phyloP scores from a whole-genome alignment of 2,113 vertebrate species.

The Thamnaconus septentrionalis region DNA sequence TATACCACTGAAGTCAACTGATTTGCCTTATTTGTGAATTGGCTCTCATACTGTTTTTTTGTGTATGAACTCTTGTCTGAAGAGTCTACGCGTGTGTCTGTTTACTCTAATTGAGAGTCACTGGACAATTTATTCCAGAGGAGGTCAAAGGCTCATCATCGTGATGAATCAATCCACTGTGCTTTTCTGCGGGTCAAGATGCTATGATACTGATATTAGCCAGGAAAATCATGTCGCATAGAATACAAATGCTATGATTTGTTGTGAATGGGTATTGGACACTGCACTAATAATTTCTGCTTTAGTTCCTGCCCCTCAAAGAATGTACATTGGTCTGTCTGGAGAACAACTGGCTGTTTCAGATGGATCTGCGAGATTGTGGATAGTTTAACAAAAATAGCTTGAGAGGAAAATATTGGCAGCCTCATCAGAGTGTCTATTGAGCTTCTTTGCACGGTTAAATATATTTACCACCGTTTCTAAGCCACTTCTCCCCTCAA shows the following conservation, averaged over 20 bases:
- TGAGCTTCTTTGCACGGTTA: too few relatives aligned
- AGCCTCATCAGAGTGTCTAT: too few relatives aligned
- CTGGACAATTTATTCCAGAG: slow-evolving; percentile 75
- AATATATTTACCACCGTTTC: too few relatives aligned
- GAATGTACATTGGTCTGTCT: too few relatives aligned
- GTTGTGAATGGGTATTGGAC: too few relatives aligned
- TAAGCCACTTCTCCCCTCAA: too few relatives aligned
- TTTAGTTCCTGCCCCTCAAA: too few relatives aligned
- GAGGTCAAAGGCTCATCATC: slow-evolving; percentile 64
- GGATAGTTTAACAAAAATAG: too few relatives aligned
- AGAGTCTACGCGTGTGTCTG: slow-evolving; percentile 50
- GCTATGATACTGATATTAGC: slow-evolving; percentile 47
- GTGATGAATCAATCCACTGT: slow-evolving; percentile 78
- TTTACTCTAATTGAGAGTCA: slow-evolving; percentile 69
- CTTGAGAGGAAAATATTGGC: too few relatives aligned
- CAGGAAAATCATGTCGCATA: background rate
- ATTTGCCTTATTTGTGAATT: slow-evolving; percentile 38
- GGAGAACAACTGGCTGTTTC: too few relatives aligned
- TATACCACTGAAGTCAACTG: slow-evolving; percentile 30
- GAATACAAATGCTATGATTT: background rate
- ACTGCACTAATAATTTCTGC: too few relatives aligned
- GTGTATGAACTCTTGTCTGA: slow-evolving; percentile 32
- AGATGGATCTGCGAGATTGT: too few relatives aligned
- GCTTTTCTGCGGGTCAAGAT: slow-evolving; percentile 48
- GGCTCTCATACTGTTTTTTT: slow-evolving; percentile 44